phyloP scores from a whole-genome alignment of 2,797 vertebrate species.

The Rhadinocentrus ornatus region DNA sequence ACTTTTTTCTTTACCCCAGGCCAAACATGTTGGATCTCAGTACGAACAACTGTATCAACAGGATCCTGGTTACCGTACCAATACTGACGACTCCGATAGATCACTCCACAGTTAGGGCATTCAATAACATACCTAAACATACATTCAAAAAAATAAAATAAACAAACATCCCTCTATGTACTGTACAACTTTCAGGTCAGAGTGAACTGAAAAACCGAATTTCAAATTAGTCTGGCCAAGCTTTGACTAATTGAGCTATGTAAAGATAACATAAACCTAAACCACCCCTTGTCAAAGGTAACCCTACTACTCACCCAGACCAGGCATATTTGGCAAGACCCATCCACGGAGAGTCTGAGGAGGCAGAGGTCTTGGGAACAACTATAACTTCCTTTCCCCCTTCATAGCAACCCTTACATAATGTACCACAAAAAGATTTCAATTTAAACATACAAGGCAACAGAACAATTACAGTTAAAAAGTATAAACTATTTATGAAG shows the following conservation, averaged over 20 bases:
- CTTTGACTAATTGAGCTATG: constrained; percentile 26
- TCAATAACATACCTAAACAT: constrained; percentile 78
- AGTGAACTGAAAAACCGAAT: background rate
- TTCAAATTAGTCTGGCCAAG: constrained; percentile 10
- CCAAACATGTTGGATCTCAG: constrained; percentile 99
- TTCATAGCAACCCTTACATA: constrained; percentile 93
- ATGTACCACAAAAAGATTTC: constrained; percentile 16
- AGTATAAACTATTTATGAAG: background rate
- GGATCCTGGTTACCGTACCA: constrained; percentile 86
- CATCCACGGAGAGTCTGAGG: constrained; percentile 97
- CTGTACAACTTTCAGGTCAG: constrained; percentile 1
- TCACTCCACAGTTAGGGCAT: constrained; percentile 85
- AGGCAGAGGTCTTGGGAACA: constrained; percentile 98
- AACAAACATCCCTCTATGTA: background rate
- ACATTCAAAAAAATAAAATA: background rate
- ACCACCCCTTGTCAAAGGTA: background rate
- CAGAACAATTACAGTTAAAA: background rate
- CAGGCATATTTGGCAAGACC: constrained; percentile 98
- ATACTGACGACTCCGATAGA: constrained; percentile 80
- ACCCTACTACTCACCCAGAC: constrained; percentile 91
- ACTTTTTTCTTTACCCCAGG: constrained; percentile 87
- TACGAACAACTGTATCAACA: constrained; percentile 96
- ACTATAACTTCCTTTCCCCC: constrained; percentile 96
- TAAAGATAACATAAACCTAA: constrained; percentile 30
- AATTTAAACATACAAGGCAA: background rate